Percentiles rank a stretch among this genome's conserved stretches.
Conservation (phyloP, 1,140 invertebrate species). For the Araneus ventricosus region DNA sequence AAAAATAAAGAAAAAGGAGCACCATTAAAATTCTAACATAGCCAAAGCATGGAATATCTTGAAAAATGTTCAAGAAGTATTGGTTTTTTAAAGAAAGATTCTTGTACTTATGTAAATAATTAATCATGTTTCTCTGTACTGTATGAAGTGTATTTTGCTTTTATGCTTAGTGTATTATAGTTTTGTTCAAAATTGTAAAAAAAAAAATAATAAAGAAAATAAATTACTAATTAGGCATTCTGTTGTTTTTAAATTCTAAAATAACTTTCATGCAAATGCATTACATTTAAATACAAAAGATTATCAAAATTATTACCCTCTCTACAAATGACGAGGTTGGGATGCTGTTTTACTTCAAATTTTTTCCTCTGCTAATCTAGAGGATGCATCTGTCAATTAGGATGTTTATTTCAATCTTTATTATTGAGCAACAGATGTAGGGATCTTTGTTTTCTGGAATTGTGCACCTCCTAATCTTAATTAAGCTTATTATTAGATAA, state of each 20-base stretch:
- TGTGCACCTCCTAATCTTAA: too few species aligned
- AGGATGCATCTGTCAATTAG: too few species aligned
- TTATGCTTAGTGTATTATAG: conserved; percentile 74
- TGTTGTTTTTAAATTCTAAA: neutral
- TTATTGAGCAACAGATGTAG: too few species aligned
- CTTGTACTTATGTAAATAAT: conserved; percentile 74
- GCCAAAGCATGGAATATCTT: conserved; percentile 51
- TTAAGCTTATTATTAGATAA: too few species aligned
- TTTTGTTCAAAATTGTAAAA: conserved; percentile 67
- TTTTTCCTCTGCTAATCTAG: too few species aligned
- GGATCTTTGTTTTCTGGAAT: too few species aligned
- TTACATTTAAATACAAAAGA: too few species aligned
- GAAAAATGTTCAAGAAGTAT: neutral
- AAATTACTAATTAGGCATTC: conserved; percentile 64
- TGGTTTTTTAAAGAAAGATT: conserved; percentile 24
- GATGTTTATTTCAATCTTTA: too few species aligned
- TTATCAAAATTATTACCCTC: too few species aligned
- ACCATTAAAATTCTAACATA: conserved; percentile 54
- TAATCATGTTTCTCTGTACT: conserved; percentile 66
- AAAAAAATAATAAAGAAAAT: conserved; percentile 28
- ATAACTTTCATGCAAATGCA: too few species aligned
- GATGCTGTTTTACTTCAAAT: too few species aligned
- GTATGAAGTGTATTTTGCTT: conserved; percentile 68
- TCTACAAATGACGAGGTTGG: too few species aligned
- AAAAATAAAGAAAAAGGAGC: neutral